These are phyloP conservation scores for Drosophila paulistorum DNA, from an alignment of 1,140 invertebrate species.

Conservation along the genomic window DNA sequence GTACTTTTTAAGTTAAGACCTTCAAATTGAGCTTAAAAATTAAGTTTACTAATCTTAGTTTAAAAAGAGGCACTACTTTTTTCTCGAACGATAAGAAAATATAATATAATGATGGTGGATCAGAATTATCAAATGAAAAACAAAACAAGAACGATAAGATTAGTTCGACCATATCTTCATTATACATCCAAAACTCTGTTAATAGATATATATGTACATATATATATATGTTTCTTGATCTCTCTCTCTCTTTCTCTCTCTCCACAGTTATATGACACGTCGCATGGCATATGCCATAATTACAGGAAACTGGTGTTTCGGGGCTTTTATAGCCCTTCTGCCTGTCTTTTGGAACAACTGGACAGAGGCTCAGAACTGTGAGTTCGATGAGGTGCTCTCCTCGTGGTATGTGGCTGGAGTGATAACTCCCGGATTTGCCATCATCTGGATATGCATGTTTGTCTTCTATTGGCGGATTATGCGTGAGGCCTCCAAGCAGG, in stretches of 20 bases:
- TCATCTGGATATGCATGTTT: constrained; percentile 89
- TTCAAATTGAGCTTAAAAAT: no score
- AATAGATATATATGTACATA: no score
- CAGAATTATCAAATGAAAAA: no score
- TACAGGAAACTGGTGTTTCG: constrained; percentile 86
- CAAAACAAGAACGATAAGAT: no score
- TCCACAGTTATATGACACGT: constrained; percentile 84
- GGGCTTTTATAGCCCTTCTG: constrained; percentile 86
- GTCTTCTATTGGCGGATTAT: constrained; percentile 90
- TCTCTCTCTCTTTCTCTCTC: not conserved
- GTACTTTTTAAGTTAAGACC: no score
- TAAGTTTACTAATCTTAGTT: no score
- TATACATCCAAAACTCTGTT: no score
- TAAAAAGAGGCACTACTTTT: no score
- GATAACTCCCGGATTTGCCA: constrained; percentile 87
- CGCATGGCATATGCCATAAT: constrained; percentile 86
- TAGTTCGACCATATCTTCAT: no score
- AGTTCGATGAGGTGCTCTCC: constrained; percentile 82
- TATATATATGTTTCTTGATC: no score
- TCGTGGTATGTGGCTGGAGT: constrained; percentile 86
- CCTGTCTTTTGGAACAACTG: constrained; percentile 90
- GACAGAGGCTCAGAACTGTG: constrained; percentile 84
- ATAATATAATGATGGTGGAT: no score
- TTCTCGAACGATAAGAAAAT: no score
- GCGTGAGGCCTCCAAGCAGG: constrained; percentile 88